These are phyloP conservation scores for Papilio machaon DNA, from an alignment of 1,140 invertebrate species.

Conservation along the genomic window DNA sequence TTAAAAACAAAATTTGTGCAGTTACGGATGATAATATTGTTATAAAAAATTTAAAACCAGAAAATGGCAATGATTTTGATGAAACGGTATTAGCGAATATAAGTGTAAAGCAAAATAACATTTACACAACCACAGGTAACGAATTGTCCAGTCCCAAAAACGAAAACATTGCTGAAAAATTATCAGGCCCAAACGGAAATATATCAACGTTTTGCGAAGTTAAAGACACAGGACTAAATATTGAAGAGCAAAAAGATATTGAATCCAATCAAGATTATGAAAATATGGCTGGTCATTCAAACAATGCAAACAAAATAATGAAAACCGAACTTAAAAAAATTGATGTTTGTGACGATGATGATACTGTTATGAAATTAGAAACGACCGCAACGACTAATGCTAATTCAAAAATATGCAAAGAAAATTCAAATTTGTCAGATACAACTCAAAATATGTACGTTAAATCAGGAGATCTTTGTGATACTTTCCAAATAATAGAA, in stretches of 20 bases:
- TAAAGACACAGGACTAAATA: background rate
- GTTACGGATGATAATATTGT: background rate
- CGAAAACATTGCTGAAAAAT: background rate
- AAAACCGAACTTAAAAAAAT: background rate
- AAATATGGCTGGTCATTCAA: background rate
- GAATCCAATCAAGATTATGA: background rate
- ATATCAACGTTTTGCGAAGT: background rate
- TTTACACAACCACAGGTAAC: background rate
- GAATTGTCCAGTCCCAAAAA: background rate
- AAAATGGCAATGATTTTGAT: background rate
- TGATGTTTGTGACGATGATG: background rate
- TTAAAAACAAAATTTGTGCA: background rate
- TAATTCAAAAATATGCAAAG: background rate
- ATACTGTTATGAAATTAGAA: background rate
- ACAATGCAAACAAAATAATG: background rate
- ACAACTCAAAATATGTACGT: background rate
- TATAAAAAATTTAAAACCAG: background rate
- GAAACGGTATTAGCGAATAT: slow-evolving; percentile 1
- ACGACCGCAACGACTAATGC: background rate
- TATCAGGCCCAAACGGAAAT: background rate
- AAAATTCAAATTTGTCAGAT: background rate
- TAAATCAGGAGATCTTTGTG: background rate
- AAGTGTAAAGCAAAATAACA: background rate
- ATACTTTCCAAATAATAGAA: background rate
- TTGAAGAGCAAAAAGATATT: background rate